Conservation (phyloP, 2,113 vertebrate species). For the Tenebrosternarchus preto region DNA sequence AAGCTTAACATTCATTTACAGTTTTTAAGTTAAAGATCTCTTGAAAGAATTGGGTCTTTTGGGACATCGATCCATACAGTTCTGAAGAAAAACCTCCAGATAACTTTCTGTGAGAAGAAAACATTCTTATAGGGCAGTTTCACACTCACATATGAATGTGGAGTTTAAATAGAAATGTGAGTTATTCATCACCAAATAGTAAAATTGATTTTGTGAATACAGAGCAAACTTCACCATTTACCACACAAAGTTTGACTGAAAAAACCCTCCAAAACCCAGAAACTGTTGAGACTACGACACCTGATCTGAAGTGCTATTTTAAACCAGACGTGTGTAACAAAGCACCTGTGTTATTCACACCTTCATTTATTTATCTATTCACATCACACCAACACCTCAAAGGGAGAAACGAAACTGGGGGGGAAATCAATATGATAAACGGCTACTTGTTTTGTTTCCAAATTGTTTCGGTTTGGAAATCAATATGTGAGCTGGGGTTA, state of each 20-base stretch:
- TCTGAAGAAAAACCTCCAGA: constrained; percentile 1
- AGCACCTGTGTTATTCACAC: constrained; percentile 53
- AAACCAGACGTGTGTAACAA: constrained; percentile 57
- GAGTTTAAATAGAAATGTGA: constrained; percentile 8
- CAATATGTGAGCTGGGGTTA: constrained; percentile 72
- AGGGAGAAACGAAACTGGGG: constrained; percentile 72
- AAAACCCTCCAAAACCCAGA: too few relatives aligned
- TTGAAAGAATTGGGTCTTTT: constrained; percentile 12
- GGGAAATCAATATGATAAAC: constrained; percentile 83
- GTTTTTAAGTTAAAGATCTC: constrained; percentile 2
- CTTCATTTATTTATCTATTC: constrained; percentile 65
- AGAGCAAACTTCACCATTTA: background rate
- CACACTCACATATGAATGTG: constrained; percentile 3
- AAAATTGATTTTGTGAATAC: background rate
- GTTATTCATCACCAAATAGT: constrained; percentile 21
- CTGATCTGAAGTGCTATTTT: constrained; percentile 10
- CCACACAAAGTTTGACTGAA: too few relatives aligned
- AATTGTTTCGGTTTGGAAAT: constrained; percentile 85
- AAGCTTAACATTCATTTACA: constrained; percentile 12
- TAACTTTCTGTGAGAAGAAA: background rate
- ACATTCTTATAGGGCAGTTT: constrained; percentile 13
- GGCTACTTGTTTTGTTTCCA: constrained; percentile 82
- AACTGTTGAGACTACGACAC: constrained; percentile 1
- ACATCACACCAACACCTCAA: constrained; percentile 71
- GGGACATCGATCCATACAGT: constrained; percentile 10